Evolutionary conservation across 2,113 vertebrate genomes (phyloP).

Genomic region (Astatotilapia flaviijosephi): DNA sequence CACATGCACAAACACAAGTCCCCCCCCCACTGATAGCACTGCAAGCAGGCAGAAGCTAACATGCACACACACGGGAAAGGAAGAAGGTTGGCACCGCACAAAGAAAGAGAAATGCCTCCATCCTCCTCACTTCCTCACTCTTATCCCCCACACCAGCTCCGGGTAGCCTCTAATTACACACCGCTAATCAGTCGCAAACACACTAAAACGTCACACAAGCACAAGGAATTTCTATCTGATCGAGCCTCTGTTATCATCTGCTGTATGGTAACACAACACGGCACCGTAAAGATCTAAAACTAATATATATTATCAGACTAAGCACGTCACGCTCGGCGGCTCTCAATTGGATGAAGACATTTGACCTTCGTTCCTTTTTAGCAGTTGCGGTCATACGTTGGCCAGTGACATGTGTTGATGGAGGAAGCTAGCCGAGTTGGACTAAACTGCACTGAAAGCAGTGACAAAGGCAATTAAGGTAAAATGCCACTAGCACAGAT

Average conservation of each 20-base stretch:
- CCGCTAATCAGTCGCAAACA: background rate
- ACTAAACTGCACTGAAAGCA: conserved; percentile 25
- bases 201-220: background rate
- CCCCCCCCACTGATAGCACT: background rate
- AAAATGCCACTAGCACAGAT: conserved; percentile 31
- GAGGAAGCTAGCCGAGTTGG: background rate
- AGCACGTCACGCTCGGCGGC: background rate
- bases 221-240: background rate
- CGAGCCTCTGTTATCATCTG: background rate
- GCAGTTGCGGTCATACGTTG: background rate
- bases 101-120: background rate
- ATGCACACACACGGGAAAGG: background rate
- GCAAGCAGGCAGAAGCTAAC: background rate
- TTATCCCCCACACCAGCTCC: background rate
- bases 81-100: background rate
- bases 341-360: background rate
- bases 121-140: background rate
- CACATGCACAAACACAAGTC: background rate
- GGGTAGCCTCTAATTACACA: background rate
- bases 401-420: background rate
- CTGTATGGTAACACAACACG: background rate
- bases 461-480: conserved; percentile 54
- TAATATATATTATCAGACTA: background rate
- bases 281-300: background rate
- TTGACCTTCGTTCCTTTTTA: background rate